Conservation (phyloP, 2,888 invertebrate species). For the Sycophila texana region DNA sequence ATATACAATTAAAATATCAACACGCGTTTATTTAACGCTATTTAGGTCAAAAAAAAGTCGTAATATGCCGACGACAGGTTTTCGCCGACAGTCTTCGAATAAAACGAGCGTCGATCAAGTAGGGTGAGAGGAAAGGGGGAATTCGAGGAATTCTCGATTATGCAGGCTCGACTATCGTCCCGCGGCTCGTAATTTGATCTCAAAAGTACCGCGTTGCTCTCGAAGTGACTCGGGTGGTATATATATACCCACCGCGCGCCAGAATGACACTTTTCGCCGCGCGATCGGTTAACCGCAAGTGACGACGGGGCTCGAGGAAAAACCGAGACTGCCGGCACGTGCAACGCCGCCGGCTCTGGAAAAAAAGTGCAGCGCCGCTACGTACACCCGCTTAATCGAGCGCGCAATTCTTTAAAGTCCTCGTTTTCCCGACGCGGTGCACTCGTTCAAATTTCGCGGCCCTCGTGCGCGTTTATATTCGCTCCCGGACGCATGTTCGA, state of each 20-base stretch:
- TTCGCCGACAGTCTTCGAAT: conserved; percentile 12
- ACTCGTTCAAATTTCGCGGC: too few relatives aligned
- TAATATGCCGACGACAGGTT: conserved; percentile 9
- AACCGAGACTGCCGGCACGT: not conserved
- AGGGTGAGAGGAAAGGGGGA: not conserved
- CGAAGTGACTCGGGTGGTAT: conserved; percentile 1
- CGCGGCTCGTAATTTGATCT: conserved; percentile 42
- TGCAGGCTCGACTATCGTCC: conserved; percentile 37
- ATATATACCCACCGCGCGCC: conserved; percentile 2
- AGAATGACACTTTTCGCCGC: conserved; percentile 29
- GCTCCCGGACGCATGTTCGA: too few relatives aligned
- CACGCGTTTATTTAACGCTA: too few relatives aligned
- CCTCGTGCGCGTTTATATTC: too few relatives aligned
- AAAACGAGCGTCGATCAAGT: conserved; percentile 6
- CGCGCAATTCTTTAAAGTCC: too few relatives aligned
- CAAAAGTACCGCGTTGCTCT: conserved; percentile 21
- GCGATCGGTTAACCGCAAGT: conserved; percentile 32
- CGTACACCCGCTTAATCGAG: too few relatives aligned
- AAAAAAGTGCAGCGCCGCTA: not conserved
- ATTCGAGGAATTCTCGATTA: conserved; percentile 52
- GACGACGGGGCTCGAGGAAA: not conserved
- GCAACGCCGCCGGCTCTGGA: not conserved
- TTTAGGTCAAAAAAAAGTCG: not conserved
- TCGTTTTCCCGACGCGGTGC: too few relatives aligned
- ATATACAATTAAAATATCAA: too few relatives aligned